Base-by-base conservation (phyloP, 1,140 invertebrate genomes). In the Rhizoglyphus robini region DNA sequence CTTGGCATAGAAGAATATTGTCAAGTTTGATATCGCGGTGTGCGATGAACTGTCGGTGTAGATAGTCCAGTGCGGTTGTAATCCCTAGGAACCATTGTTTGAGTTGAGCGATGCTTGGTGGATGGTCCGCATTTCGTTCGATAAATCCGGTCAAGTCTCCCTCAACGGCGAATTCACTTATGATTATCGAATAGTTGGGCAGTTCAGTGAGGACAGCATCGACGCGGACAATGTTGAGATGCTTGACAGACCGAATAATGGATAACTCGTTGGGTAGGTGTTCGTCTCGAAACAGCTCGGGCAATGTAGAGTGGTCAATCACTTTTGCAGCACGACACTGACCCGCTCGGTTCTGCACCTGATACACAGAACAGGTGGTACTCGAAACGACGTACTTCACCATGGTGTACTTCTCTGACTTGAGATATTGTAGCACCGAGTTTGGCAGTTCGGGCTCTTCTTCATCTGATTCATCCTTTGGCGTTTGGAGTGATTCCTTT, bases 1-100 rank as follows among this genome's bases (percentile, higher is more conserved):
- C 31, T 15, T 51, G 15, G 25, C 36, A 29, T 13, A 68, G 67
- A n/a, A 68, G 51, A 20, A 68, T 46, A 30, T 68, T 68, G 23
- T 68, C 68, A 3, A 49, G 30, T 54, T 68, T 60, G 2, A 60
- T 2, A 32, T 60, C 58, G 13, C 15, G 58, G 36, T 60, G 58
- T 20, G 58, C 58, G 13, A 60, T 60, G 15, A 15, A 15, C 27
- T 51, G 23, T 3, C 8, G 27, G 36, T 60, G 58, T 5, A 63
- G 15, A 34, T 63, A 63, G 1, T 18, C 47, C 13, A 63, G 11
- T 18, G 54, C 61, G 13, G 20, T 13, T 13, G 15, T 32, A 18
- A 30, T 63, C 23, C 54, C 18, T 15, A 31, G 4, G 47, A 49
- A 63, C 61, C 61, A 63, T 4, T 60, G 3, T 27, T 60, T 60